Evolutionary conservation across 2,888 invertebrate species (phyloP), one percentile per base, ranked within the genome.

Genomic region (Parnassius glacialis): DNA sequence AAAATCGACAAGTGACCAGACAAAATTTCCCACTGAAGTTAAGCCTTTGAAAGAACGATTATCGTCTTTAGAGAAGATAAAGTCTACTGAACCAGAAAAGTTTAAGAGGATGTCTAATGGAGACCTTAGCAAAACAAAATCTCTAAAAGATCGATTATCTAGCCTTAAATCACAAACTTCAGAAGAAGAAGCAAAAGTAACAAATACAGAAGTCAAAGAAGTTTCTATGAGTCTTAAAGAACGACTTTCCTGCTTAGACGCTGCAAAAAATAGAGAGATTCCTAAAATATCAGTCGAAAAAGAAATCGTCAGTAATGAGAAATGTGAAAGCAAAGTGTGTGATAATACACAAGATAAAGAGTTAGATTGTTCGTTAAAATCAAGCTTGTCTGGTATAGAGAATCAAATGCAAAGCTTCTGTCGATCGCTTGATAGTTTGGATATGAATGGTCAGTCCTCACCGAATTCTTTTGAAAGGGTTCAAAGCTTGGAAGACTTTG

Each of bases 401-500:
- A 93, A 79, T 83, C 93, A 78, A 91, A 94, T 90, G 92, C 93
- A 82, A 82, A 93, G 84, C 65, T 93, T 93, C 70, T 93, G 95
- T 73, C 92, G 93, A 34, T 94, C 94, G 60, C 82, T 94, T 60
- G 94, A 94, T 68, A 94, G 94, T 59, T 83, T 94, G 68, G 94
- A 94, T 68, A 93, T 93, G 20, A 93, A 93, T 70, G 93, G 89
- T 10, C 87, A 88, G 69, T 83, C 87, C 52, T 86, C 92, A 63
- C 86, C 93, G 43, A 93, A 80, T 69, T 90, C 93, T 9, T 94
- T 94, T 70, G 94, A 94, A 70, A 90, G 94, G 67, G 93, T 94
- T 58, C 94, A 94, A 80, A 93, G 94, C 74, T 83, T 94, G 65
- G 94, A 94, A 81, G 94, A 94, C 70, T 90, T 94, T 66, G 92